phyloP scores from a whole-genome alignment of 1,140 invertebrate genomes.

The Eupristina koningsbergeri region DNA sequence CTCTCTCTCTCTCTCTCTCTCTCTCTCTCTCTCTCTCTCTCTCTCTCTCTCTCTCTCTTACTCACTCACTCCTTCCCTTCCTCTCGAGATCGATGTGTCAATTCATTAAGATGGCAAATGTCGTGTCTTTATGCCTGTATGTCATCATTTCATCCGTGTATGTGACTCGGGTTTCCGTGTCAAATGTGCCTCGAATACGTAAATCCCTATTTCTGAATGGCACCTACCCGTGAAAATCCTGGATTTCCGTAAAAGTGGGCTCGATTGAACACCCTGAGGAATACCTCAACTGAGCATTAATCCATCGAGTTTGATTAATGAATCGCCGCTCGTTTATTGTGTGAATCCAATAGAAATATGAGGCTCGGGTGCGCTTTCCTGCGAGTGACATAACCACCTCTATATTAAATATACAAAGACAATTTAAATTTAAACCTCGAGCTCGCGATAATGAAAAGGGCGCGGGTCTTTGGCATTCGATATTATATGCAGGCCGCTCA shows the following conservation, averaged over 20 bases:
- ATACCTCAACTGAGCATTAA: not conserved
- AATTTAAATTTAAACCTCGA: no score
- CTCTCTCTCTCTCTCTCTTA: not conserved
- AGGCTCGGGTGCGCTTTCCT: no score
- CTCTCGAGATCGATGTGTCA: not conserved
- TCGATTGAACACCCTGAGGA: no score
- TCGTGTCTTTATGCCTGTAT: no score
- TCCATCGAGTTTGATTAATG: not conserved
- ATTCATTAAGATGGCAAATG: constrained; percentile 3
- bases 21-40: no score
- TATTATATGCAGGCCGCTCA: no score
- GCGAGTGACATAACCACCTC: not conserved
- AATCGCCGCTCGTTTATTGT: not conserved
- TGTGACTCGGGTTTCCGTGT: not conserved
- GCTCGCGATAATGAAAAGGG: no score
- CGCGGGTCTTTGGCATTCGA: no score
- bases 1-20: not conserved
- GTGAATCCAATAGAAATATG: not conserved
- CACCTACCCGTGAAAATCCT: no score
- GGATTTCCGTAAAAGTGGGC: not conserved
- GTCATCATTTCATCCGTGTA: not conserved
- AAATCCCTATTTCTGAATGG: not conserved
- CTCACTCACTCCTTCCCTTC: no score
- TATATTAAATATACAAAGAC: not conserved
- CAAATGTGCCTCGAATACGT: not conserved